These are phyloP conservation scores for Tinea semifulvella DNA, from an alignment of 2,888 invertebrate genomes.

Conservation along the genomic window DNA sequence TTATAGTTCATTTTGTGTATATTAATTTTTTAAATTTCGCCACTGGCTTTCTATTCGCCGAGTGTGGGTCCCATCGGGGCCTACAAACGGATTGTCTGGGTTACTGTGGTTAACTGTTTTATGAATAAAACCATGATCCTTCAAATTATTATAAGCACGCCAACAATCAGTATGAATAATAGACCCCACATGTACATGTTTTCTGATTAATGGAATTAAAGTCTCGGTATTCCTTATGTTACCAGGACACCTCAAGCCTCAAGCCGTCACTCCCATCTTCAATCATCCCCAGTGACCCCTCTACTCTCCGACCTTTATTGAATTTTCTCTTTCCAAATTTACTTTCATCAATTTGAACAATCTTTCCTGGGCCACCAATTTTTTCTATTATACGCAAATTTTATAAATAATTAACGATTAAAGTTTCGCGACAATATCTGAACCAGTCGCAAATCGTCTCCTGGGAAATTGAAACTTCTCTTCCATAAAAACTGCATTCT, in stretches of 20 bases:
- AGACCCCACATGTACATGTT: neutral
- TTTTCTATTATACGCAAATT: constrained; percentile 15
- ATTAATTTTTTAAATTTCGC: constrained; percentile 15
- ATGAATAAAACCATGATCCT: constrained; percentile 21
- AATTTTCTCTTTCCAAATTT: constrained; percentile 22
- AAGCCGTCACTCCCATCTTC: constrained; percentile 24
- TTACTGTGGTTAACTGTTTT: constrained; percentile 21
- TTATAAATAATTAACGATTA: constrained; percentile 20
- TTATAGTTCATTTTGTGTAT: no score
- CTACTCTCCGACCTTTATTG: constrained; percentile 10
- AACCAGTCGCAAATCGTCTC: constrained; percentile 19
- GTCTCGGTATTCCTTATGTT: neutral
- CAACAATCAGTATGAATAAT: constrained; percentile 6
- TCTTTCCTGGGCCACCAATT: constrained; percentile 21
- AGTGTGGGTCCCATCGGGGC: constrained; percentile 22
- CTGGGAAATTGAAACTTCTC: neutral
- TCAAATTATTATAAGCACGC: constrained; percentile 15
- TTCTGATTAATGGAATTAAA: constrained; percentile 1
- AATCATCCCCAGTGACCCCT: constrained; percentile 21
- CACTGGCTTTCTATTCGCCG: constrained; percentile 21
- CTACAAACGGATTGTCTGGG: constrained; percentile 20
- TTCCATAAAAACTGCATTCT: neutral
- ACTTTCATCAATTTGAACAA: constrained; percentile 22
- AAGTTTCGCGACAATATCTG: constrained; percentile 20
- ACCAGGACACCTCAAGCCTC: constrained; percentile 24